Evolutionary conservation across 1,140 invertebrate genomes (phyloP).

Genomic region (Drosophila sp.): DNA sequence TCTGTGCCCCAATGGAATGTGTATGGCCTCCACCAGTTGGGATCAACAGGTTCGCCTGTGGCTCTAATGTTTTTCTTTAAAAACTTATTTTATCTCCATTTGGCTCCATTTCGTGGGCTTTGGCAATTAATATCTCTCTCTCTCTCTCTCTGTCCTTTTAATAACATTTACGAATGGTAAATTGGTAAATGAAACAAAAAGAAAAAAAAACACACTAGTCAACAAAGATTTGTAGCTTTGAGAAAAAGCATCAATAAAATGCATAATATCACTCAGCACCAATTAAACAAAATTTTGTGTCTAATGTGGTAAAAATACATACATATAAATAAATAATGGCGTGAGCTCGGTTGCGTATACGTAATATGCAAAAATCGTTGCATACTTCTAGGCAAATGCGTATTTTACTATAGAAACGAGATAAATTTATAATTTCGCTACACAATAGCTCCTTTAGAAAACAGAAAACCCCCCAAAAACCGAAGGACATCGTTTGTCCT

Average conservation of each 20-base stretch:
- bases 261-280: conserved; percentile 9
- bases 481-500: too few species aligned
- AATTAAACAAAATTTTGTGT: background rate
- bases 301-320: too few species aligned
- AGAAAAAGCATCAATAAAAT: conserved; percentile 22
- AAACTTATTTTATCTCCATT: conserved; percentile 14
- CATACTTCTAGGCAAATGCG: too few species aligned
- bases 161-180: conserved; percentile 18
- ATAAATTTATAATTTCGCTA: too few species aligned
- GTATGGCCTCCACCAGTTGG: conserved; percentile 93
- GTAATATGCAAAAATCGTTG: too few species aligned
- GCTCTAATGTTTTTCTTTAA: conserved; percentile 86
- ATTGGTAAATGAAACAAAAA: background rate
- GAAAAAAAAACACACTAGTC: conserved; percentile 8
- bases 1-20: conserved; percentile 92
- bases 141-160: conserved; percentile 8
- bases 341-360: too few species aligned
- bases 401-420: too few species aligned
- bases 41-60: conserved; percentile 93
- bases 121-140: background rate
- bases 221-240: conserved; percentile 16
- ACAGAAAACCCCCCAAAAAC: too few species aligned
- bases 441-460: too few species aligned
- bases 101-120: conserved; percentile 1
- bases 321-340: too few species aligned